Evolutionary conservation across 2,797 vertebrate species (phyloP), one percentile per base, ranked within the genome.

Genomic region (Pseudopleuronectes americanus): DNA sequence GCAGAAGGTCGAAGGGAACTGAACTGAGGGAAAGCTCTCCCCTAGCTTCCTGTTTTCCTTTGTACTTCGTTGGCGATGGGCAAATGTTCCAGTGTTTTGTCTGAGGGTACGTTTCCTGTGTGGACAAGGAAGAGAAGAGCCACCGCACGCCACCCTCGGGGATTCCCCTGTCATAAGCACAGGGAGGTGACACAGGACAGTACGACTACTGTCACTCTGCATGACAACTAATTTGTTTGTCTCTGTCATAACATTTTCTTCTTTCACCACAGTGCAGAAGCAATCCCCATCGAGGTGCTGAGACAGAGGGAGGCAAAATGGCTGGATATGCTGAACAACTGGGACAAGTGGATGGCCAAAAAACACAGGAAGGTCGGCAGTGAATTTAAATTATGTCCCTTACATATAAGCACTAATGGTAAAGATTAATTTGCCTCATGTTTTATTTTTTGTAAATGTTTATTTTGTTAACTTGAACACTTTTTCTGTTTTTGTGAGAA

Each of bases 281-380:
- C 96, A 71, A 77, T 99, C 22, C 96, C 97, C 7, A 85, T 87
- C 54, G 96, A 96, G 23, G 97, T 99, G 73, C 89, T 99, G 61
- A 94, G 98, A 83, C 96, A 98, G 77, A 94, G 98, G 21, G 98
- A 99, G 84, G 93, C 92, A 53, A 99, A 99, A 74, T 99, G 98
- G 98, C 93, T 99, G 89, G 98, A 99, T 56, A 99, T 99, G 98
- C 96, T 99, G 38, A 96, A 96, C 94, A 97, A 89, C 92, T 99
- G 98, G 98, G 98, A 99, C 94, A 99, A 97, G 71, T 99, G 97
- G 97, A 99, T 99, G 98, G 96, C 96, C 77, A 99, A 99, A 85
- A 98, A 95, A 71, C 96, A 99, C 93, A 99, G 96, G 79, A 99
- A 98, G 96, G 98, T 98, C 57, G 23, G 67, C 9, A 22, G 2